These are phyloP conservation scores for Lagodon rhomboides DNA, from an alignment of 2,797 vertebrate species.

Conservation along the genomic window DNA sequence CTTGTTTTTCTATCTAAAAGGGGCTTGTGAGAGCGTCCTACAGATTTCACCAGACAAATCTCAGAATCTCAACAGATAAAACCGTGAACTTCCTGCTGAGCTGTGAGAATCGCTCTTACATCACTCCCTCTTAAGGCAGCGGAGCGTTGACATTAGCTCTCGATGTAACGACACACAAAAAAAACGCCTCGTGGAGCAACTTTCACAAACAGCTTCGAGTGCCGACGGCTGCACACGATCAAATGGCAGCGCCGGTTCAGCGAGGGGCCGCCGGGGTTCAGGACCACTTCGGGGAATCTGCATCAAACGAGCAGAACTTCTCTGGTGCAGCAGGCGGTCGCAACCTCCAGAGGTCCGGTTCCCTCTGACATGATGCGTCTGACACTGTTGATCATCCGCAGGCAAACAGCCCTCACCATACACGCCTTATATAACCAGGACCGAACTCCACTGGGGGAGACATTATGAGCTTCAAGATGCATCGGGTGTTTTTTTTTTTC, in stretches of 20 bases:
- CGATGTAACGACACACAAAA: slow-evolving; percentile 5
- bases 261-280: neutral
- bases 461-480: slow-evolving; percentile 25
- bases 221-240: neutral
- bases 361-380: slow-evolving; percentile 41
- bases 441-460: slow-evolving; percentile 22
- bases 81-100: too few species aligned
- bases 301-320: slow-evolving; percentile 2
- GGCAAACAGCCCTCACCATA: slow-evolving; percentile 37
- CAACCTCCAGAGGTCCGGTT: slow-evolving; percentile 15
- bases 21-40: neutral
- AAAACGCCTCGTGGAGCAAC: neutral
- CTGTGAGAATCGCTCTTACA: neutral
- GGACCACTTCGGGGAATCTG: neutral
- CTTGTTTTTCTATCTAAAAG: too few species aligned
- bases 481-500: slow-evolving; percentile 7
- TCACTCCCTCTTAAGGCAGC: neutral
- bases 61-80: neutral
- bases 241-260: neutral
- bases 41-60: neutral
- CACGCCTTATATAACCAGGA: slow-evolving; percentile 46
- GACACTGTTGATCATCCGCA: slow-evolving; percentile 50
- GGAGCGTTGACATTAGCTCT: neutral
- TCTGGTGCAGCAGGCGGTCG: neutral
- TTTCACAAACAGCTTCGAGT: neutral